A percentile compares a stretch with the other conserved stretches of the same genome.
These are phyloP conservation scores for Falco cherrug DNA, from an alignment of 2,797 vertebrate species.

Conservation along the genomic window DNA sequence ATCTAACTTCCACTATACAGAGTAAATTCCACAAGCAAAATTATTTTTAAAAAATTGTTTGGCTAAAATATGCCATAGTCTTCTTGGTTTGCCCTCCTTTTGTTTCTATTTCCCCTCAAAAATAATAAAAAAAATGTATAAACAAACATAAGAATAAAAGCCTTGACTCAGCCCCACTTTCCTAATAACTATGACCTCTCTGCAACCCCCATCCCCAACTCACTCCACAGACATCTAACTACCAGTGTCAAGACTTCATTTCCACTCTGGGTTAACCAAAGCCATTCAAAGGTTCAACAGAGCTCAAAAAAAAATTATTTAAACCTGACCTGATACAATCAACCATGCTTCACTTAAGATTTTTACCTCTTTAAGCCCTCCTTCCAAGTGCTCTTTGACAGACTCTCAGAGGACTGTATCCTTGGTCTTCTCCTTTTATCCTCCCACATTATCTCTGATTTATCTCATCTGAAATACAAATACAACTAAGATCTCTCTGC, in stretches of 20 bases:
- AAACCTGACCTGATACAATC: not conserved
- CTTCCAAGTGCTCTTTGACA: not conserved
- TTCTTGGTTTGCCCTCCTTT: not conserved
- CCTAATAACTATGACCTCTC: not conserved
- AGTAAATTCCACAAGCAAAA: not conserved
- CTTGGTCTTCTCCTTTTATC: not conserved
- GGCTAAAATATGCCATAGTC: not conserved
- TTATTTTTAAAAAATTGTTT: not conserved
- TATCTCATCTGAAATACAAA: slow-evolving; percentile 1
- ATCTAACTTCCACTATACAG: not conserved
- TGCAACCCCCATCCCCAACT: too few relatives aligned
- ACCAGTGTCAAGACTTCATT: not conserved
- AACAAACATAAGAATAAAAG: not conserved
- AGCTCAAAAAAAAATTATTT: not conserved
- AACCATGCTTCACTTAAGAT: not conserved
- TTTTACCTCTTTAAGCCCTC: not conserved
- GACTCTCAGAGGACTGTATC: not conserved
- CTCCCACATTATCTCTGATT: not conserved
- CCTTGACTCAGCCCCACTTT: not conserved
- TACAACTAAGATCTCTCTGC: not conserved
- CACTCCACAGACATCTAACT: not conserved
- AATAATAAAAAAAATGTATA: not conserved
- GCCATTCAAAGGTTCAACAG: not conserved
- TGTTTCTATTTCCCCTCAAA: not conserved
- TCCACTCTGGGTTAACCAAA: not conserved